Conservation (phyloP, 2,888 invertebrate species). For the Drosophila neotestacea region DNA sequence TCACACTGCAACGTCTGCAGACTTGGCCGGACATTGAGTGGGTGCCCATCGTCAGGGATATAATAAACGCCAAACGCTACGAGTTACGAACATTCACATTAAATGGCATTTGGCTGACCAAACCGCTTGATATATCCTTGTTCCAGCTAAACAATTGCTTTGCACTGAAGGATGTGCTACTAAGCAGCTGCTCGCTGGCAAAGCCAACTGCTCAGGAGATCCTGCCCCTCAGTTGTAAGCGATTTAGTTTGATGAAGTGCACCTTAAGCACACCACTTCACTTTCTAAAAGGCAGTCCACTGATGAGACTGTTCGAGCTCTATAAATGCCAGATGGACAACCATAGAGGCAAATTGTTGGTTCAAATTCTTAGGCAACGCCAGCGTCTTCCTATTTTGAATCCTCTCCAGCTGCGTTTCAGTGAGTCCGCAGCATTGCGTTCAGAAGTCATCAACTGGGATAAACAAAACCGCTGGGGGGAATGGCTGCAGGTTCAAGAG, state of each 20-base stretch:
- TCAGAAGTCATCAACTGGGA: constrained; percentile 28
- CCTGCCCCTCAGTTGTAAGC: constrained; percentile 50
- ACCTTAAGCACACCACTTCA: constrained; percentile 1
- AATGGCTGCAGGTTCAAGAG: constrained; percentile 27
- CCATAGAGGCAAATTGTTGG: constrained; percentile 3
- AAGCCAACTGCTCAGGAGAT: not conserved
- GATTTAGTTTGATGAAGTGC: constrained; percentile 39
- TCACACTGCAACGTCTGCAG: constrained; percentile 44
- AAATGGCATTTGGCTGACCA: constrained; percentile 50
- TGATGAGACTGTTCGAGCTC: constrained; percentile 32
- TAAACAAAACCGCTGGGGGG: not conserved
- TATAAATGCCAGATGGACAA: constrained; percentile 6
- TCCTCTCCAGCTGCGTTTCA: constrained; percentile 29
- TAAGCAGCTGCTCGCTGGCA: constrained; percentile 52
- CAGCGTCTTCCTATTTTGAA: constrained; percentile 11
- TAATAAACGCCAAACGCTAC: constrained; percentile 42
- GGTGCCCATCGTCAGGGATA: constrained; percentile 31
- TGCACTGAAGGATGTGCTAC: constrained; percentile 38
- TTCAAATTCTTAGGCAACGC: constrained; percentile 17
- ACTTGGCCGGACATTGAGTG: constrained; percentile 48
- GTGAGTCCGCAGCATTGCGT: constrained; percentile 28
- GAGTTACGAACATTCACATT: constrained; percentile 31
- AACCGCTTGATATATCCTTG: constrained; percentile 30
- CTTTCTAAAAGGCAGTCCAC: constrained; percentile 1
- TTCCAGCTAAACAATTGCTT: constrained; percentile 45